Evolutionary conservation across 2,888 invertebrate genomes (phyloP), one percentile per base, ranked within the genome.

Genomic region (Leptopterna dolabrata): DNA sequence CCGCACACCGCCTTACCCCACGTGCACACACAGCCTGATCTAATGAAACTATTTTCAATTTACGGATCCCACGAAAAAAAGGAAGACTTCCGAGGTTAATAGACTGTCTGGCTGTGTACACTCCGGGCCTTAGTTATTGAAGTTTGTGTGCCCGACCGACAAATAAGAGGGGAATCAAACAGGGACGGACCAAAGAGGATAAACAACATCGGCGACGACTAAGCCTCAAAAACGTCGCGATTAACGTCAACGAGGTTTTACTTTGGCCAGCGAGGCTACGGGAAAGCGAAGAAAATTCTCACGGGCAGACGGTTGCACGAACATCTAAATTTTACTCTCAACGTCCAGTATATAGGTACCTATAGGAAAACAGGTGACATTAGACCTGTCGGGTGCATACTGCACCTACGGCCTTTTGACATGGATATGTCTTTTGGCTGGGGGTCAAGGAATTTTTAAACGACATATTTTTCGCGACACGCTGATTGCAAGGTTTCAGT

Each of bases 41-140:
- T 63, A 63, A 63, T 63, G 63, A 63, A 63, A 63, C 63, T 63
- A 63, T 63, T 63, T 63, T 63, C 63, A 63, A 63, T 63, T 63
- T 63, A 63, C 63, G 63, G 63, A 63, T 63, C 63, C 63, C 63
- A 24, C 63, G 63, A 63, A 63, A 63, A 63, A 55, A 63, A 55
- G 13, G 24, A 63, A 63, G 63, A 63, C 63, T 63, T 63, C 63
- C 63, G 63, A 63, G 63, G 63, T 63, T 63, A 63, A 63, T 63
- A 63, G 63, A 63, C 63, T 63, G 63, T 63, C 19, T n/a, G 63
- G n/a, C 63, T 63, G 63, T 63, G 63, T 63, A 63, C 63, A 63
- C 63, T 63, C 63, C 24, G 63, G 24, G 63, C 63, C 63, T 24
- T 63, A 63, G 63, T 19, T 63, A 63, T 63, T 63, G 63, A 63